These are phyloP conservation scores for Stegophylla sp. DNA, from an alignment of 2,888 invertebrate species.

Conservation along the genomic window DNA sequence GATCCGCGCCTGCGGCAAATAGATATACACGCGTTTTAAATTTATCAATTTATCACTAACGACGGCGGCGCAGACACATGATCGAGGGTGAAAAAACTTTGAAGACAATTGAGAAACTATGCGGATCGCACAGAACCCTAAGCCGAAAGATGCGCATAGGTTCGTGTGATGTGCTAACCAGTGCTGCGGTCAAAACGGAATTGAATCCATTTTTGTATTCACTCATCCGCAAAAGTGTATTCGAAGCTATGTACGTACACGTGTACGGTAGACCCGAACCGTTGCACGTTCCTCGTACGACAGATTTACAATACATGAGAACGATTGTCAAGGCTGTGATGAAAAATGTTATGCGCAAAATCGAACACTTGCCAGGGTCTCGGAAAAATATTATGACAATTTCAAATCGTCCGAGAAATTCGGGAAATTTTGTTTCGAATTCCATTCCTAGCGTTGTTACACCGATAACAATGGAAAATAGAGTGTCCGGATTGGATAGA, in stretches of 20 bases:
- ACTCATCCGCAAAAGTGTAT: not conserved
- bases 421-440: not conserved
- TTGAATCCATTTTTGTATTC: not conserved
- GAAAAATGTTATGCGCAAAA: not conserved
- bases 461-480: no score
- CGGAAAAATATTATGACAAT: not conserved
- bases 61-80: slow-evolving; percentile 4
- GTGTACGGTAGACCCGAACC: slow-evolving; percentile 32
- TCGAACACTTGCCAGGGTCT: not conserved
- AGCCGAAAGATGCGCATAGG: not conserved
- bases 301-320: not conserved
- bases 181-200: not conserved
- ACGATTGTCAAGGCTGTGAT: not conserved
- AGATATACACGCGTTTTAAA: no score
- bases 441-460: not conserved
- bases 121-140: no score
- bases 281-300: not conserved
- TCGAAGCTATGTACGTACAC: not conserved
- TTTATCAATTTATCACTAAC: no score
- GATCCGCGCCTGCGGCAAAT: no score
- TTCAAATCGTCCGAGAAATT: not conserved
- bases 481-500: not conserved
- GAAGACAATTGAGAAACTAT: slow-evolving; percentile 1
- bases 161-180: slow-evolving; percentile 6
- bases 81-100: slow-evolving; percentile 34